A percentile compares a stretch with the other conserved stretches of the same genome.
phyloP scores from a whole-genome alignment of 2,888 invertebrate genomes.

The Lithodes maja region DNA sequence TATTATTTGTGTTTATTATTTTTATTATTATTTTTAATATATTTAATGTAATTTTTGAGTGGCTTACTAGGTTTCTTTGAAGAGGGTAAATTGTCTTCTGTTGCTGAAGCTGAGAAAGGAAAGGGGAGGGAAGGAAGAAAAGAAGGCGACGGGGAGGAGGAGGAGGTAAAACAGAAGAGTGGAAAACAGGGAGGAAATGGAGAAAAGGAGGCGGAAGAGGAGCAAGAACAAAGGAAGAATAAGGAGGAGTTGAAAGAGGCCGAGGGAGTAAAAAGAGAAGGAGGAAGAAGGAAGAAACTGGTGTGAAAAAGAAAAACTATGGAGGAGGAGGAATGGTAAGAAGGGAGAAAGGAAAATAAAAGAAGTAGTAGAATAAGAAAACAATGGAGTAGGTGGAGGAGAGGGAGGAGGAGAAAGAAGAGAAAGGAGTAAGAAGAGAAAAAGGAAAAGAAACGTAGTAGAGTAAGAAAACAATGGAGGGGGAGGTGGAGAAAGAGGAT shows the following conservation, averaged over 20 bases:
- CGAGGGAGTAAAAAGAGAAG: background rate
- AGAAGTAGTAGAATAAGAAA: background rate
- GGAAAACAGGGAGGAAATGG: background rate
- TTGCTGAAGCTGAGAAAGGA: background rate
- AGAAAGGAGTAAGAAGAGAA: conserved; percentile 1
- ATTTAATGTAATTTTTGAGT: background rate
- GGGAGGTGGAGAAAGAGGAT: background rate
- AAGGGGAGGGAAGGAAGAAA: background rate
- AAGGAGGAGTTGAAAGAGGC: background rate
- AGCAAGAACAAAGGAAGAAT: background rate
- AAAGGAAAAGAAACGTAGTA: background rate
- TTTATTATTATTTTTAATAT: background rate
- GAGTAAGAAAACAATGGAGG: background rate
- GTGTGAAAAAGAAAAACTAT: background rate
- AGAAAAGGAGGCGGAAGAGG: background rate
- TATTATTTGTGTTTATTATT: background rate
- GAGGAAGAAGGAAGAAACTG: background rate
- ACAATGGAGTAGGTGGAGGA: background rate
- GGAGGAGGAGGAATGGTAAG: background rate
- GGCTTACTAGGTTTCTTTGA: background rate
- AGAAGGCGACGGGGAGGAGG: background rate
- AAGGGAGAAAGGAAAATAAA: background rate
- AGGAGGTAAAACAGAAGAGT: background rate
- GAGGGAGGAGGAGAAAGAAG: background rate
- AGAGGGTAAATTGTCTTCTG: too few species aligned